Evolutionary conservation across 2,888 invertebrate species (phyloP).

Genomic region (Ypsolopha scabrella): DNA sequence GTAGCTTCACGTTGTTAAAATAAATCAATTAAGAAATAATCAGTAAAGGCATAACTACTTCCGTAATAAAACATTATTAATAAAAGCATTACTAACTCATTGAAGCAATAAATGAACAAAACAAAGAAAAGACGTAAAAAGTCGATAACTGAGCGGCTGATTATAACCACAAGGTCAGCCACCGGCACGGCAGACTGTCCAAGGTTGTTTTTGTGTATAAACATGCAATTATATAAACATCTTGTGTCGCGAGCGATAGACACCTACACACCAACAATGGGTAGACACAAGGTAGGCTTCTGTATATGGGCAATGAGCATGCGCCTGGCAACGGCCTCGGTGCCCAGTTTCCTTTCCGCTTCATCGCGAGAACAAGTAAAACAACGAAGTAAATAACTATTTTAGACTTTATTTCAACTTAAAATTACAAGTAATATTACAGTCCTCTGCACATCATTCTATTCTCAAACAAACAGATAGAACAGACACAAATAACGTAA

Average conservation of each 20-base stretch:
- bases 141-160: not conserved
- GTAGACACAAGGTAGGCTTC: not conserved
- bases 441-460: slow-evolving; percentile 38
- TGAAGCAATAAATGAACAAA: too few relatives aligned
- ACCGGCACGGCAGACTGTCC: slow-evolving; percentile 25
- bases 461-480: slow-evolving; percentile 22
- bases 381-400: slow-evolving; percentile 26
- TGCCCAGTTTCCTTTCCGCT: not conserved
- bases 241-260: not conserved
- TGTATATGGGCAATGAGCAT: not conserved
- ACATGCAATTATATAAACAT: slow-evolving; percentile 19
- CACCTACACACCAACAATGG: not conserved
- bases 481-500: slow-evolving; percentile 28
- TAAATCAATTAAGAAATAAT: not conserved
- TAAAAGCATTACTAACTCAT: too few relatives aligned
- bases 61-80: too few relatives aligned
- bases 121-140: not conserved
- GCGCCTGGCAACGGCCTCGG: not conserved
- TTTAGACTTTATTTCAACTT: slow-evolving; percentile 33
- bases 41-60: not conserved
- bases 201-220: slow-evolving; percentile 67
- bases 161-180: slow-evolving; percentile 16
- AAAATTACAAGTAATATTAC: slow-evolving; percentile 40
- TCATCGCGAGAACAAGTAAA: slow-evolving; percentile 14
- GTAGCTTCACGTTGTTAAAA: too few relatives aligned